These are phyloP conservation scores for Anoplophora glabripennis DNA, from an alignment of 1,140 invertebrate species.

Conservation along the genomic window DNA sequence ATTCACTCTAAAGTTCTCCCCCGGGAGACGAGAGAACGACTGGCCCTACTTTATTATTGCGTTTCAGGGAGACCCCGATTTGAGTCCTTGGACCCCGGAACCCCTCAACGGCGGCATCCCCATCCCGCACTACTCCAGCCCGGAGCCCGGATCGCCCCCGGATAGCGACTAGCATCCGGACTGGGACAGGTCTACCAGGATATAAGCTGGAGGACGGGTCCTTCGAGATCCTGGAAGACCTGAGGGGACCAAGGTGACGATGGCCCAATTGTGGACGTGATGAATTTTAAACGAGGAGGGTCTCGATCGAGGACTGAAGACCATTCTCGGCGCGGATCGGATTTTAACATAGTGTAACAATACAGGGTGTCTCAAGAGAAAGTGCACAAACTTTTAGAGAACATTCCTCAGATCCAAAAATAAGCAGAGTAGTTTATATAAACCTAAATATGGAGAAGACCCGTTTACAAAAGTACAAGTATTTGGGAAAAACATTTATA, in stretches of 20 bases:
- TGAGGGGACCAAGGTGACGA: slow-evolving; percentile 1
- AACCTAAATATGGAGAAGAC: no score
- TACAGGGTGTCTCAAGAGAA: no score
- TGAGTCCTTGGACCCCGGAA: slow-evolving; percentile 43
- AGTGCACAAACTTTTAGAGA: no score
- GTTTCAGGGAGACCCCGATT: slow-evolving; percentile 49
- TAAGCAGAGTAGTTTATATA: no score
- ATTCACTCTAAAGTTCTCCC: no score
- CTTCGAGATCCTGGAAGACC: not conserved
- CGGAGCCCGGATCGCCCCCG: slow-evolving; percentile 38
- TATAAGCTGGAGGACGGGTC: slow-evolving; percentile 25
- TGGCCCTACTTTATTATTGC: not conserved
- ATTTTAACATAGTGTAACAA: no score
- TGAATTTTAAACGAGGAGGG: no score
- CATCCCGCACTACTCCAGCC: slow-evolving; percentile 36
- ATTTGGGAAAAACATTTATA: no score
- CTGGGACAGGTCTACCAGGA: slow-evolving; percentile 45
- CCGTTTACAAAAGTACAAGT: no score
- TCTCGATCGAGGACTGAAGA: no score
- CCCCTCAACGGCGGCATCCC: slow-evolving; percentile 36
- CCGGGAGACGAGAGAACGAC: not conserved
- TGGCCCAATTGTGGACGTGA: not conserved
- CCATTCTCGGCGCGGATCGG: no score
- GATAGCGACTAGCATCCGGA: slow-evolving; percentile 42
- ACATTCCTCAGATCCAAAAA: no score